Evolutionary conservation across 2,888 invertebrate genomes (phyloP).

Genomic region (Marronus borbonicus): DNA sequence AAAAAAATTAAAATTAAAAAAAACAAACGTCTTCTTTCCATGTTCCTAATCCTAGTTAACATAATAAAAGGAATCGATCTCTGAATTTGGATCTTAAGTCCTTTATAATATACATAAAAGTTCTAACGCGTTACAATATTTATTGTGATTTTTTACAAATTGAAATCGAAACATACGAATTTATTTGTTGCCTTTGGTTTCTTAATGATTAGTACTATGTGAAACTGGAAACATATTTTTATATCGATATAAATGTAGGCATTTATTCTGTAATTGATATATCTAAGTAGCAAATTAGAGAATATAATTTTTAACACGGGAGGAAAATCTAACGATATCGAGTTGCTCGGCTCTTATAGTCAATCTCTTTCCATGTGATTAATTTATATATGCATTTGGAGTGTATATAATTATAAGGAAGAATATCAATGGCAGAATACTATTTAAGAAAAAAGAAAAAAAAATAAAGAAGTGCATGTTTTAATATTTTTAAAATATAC

Average conservation of each 20-base stretch:
- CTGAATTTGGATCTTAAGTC: too few relatives aligned
- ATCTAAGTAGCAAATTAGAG: constrained; percentile 14
- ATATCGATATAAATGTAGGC: constrained; percentile 40
- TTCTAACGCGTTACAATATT: too few relatives aligned
- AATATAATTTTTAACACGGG: not conserved
- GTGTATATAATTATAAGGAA: constrained; percentile 4
- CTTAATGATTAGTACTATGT: constrained; percentile 34
- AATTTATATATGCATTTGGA: constrained; percentile 27
- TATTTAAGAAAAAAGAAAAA: constrained; percentile 30
- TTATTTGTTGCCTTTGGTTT: constrained; percentile 5
- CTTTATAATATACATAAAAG: too few relatives aligned
- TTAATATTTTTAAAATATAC: constrained; percentile 37
- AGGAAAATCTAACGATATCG: constrained; percentile 18
- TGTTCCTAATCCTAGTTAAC: too few relatives aligned
- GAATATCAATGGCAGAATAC: constrained; percentile 43
- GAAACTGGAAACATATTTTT: constrained; percentile 44
- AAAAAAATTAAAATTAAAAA: too few relatives aligned
- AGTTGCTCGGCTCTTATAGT: not conserved
- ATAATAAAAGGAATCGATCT: too few relatives aligned
- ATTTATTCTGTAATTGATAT: constrained; percentile 45
- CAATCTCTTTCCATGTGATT: constrained; percentile 37
- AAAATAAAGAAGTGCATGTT: constrained; percentile 37
- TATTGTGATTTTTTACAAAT: not conserved
- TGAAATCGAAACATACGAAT: constrained; percentile 22
- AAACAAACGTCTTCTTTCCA: too few relatives aligned